A percentile compares a stretch with the other conserved stretches of the same genome.
Evolutionary conservation across 1,140 invertebrate genomes (phyloP).

Genomic region (Orchestia grillus): DNA sequence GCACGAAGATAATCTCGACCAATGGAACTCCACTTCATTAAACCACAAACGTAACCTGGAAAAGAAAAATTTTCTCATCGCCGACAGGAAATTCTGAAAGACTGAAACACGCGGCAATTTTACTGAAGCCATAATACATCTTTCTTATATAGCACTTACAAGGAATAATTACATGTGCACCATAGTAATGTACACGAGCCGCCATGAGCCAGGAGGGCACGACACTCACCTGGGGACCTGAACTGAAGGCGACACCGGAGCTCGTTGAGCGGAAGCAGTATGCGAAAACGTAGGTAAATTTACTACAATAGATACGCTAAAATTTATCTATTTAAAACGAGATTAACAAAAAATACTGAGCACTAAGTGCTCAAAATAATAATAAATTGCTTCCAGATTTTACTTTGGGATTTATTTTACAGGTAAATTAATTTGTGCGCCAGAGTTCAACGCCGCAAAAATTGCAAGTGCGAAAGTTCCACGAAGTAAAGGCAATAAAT

Average conservation of each 20-base stretch:
- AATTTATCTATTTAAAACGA: neutral
- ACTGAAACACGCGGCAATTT: neutral
- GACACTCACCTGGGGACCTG: neutral
- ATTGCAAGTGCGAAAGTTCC: neutral
- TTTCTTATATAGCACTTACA: neutral
- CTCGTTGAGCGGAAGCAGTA: neutral
- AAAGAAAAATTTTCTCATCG: neutral
- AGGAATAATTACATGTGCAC: neutral
- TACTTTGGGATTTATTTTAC: neutral
- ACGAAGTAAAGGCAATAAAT: neutral
- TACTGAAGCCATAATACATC: slow-evolving; percentile 8
- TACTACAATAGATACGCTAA: neutral
- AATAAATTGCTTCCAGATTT: neutral
- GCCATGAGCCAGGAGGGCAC: neutral
- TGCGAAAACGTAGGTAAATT: neutral
- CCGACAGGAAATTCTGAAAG: neutral
- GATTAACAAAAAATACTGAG: neutral
- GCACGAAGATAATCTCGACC: neutral
- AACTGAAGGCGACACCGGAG: neutral
- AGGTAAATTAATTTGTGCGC: neutral
- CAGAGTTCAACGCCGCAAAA: neutral
- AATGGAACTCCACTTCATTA: neutral
- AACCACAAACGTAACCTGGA: neutral
- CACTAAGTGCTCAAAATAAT: neutral
- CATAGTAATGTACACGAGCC: neutral